These are phyloP conservation scores for Amia ocellicauda DNA, from an alignment of 2,113 vertebrate species.

Conservation along the genomic window DNA sequence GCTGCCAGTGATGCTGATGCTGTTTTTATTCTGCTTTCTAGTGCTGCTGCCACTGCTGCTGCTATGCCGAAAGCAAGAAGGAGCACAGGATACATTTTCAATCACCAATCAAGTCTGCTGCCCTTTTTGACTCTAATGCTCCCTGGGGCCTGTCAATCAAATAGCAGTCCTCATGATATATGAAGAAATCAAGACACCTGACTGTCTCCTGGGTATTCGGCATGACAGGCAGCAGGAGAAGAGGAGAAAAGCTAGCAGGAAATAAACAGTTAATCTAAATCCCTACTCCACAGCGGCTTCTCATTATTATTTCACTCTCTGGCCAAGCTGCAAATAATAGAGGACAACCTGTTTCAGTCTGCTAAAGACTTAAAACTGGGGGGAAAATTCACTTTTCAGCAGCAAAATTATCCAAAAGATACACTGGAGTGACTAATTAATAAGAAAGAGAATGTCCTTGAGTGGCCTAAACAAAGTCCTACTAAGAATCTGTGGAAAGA, in stretches of 20 bases:
- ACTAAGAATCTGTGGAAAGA: too few species aligned
- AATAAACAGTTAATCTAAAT: slow-evolving; percentile 28
- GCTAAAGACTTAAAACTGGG: too few species aligned
- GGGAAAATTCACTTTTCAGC: too few species aligned
- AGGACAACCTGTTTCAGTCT: too few species aligned
- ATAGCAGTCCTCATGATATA: slow-evolving; percentile 45
- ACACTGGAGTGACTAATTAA: too few species aligned
- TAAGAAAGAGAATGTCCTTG: too few species aligned
- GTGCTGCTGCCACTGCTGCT: slow-evolving; percentile 39
- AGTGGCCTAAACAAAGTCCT: too few species aligned
- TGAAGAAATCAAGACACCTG: slow-evolving; percentile 45
- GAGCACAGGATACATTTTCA: slow-evolving; percentile 52
- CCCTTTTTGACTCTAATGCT: slow-evolving; percentile 52
- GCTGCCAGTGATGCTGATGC: slow-evolving; percentile 38
- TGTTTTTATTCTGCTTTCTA: neutral
- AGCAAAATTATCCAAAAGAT: too few species aligned
- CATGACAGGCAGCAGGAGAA: slow-evolving; percentile 30
- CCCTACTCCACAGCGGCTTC: neutral
- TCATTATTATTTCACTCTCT: slow-evolving; percentile 32
- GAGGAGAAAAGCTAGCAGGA: neutral
- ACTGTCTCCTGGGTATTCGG: slow-evolving; percentile 22
- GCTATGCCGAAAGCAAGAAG: slow-evolving; percentile 33
- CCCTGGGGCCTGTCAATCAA: slow-evolving; percentile 50
- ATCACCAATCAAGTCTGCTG: slow-evolving; percentile 59
- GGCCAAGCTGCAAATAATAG: slow-evolving; percentile 23